Evolutionary conservation across 2,113 vertebrate species (phyloP).

Genomic region (Deroptyus accipitrinus): DNA sequence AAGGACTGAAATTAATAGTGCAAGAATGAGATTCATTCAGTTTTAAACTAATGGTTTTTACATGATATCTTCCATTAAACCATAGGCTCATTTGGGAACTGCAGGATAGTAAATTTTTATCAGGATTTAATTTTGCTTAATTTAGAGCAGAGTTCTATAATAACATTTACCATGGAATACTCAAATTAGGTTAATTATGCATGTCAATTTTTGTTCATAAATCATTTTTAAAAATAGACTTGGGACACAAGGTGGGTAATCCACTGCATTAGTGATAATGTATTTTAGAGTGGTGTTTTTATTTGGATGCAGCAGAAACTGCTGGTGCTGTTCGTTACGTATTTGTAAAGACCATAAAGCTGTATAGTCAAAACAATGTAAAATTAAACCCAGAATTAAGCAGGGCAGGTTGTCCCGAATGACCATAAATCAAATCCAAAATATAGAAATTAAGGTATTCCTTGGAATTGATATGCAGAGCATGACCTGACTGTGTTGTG

Average conservation of each 20-base stretch:
- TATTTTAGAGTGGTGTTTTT: background rate
- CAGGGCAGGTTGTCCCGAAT: background rate
- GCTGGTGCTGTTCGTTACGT: background rate
- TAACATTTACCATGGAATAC: slow-evolving; percentile 31
- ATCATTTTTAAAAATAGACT: slow-evolving; percentile 47
- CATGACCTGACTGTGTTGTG: background rate
- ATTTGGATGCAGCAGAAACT: background rate
- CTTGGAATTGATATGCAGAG: background rate
- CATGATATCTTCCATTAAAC: background rate
- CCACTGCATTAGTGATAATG: background rate
- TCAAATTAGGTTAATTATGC: slow-evolving; percentile 50
- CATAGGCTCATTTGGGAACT: background rate
- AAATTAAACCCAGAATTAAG: background rate
- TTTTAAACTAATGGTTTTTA: slow-evolving; percentile 43
- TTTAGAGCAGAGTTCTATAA: slow-evolving; percentile 41
- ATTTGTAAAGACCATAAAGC: background rate
- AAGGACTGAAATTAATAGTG: slow-evolving; percentile 51
- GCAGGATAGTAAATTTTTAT: slow-evolving; percentile 54
- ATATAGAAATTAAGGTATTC: background rate
- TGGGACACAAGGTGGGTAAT: slow-evolving; percentile 12
- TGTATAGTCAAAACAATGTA: background rate
- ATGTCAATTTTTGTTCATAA: slow-evolving; percentile 52
- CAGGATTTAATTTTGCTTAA: slow-evolving; percentile 62
- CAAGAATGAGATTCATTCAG: slow-evolving; percentile 27
- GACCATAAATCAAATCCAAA: background rate